These are phyloP conservation scores for Glyptemys insculpta DNA, from an alignment of 2,797 vertebrate genomes.

Conservation along the genomic window DNA sequence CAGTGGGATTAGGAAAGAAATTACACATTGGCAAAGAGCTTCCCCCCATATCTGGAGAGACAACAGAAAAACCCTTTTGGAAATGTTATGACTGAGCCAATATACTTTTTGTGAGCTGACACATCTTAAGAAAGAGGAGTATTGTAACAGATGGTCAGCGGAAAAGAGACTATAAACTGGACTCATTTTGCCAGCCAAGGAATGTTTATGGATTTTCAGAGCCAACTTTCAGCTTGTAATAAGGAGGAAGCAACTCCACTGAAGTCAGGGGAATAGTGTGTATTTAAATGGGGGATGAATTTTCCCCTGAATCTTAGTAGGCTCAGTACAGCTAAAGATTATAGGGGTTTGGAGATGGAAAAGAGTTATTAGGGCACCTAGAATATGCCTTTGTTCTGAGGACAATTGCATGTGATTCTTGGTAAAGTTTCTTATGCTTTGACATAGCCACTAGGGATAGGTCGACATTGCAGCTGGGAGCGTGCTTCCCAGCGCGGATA, in stretches of 20 bases:
- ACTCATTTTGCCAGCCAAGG: not conserved
- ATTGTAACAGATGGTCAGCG: constrained; percentile 6
- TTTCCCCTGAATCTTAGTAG: not conserved
- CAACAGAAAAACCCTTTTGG: constrained; percentile 65
- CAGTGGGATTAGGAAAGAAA: constrained; percentile 78
- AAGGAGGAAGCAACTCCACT: not conserved
- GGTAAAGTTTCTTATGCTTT: not conserved
- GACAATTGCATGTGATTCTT: not conserved
- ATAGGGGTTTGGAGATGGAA: not conserved
- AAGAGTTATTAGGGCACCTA: not conserved
- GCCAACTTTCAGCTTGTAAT: not conserved
- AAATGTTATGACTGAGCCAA: constrained; percentile 67
- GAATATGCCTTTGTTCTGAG: not conserved
- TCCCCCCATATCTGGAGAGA: constrained; percentile 60
- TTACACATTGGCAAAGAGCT: constrained; percentile 70
- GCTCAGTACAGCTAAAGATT: not conserved
- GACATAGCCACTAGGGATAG: not conserved
- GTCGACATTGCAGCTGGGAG: not conserved
- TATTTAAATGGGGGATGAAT: not conserved
- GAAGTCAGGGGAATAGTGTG: not conserved
- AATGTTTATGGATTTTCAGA: not conserved
- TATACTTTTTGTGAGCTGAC: constrained; percentile 61
- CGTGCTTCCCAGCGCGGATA: not conserved
- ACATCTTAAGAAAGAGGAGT: constrained; percentile 66
- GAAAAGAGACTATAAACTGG: not conserved